A percentile compares a stretch with the other conserved stretches of the same genome.
Conservation (phyloP, 2,888 invertebrate genomes). For the Synergus umbraculus region DNA sequence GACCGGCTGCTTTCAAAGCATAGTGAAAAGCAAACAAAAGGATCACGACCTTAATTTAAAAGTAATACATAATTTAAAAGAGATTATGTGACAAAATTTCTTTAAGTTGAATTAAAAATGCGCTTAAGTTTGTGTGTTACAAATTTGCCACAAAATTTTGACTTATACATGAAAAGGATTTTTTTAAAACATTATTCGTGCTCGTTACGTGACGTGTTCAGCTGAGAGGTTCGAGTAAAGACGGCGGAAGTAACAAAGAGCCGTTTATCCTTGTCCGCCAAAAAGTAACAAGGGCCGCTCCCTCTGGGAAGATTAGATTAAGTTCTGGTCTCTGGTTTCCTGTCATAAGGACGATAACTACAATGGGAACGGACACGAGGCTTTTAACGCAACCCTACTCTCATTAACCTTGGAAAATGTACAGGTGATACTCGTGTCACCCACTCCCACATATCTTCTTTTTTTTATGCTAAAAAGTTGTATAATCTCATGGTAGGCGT, state of each 20-base stretch:
- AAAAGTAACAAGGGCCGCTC: slow-evolving; percentile 51
- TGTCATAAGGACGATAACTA: slow-evolving; percentile 55
- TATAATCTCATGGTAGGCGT: slow-evolving; percentile 34
- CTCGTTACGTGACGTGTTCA: slow-evolving; percentile 26
- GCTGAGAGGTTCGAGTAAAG: slow-evolving; percentile 35
- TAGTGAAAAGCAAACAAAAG: not conserved
- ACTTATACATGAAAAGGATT: not conserved
- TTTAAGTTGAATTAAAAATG: not conserved
- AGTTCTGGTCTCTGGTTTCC: slow-evolving; percentile 57
- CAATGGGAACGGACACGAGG: slow-evolving; percentile 55
- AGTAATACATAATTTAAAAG: not conserved
- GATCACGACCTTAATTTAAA: not conserved
- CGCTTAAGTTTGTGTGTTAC: too few species aligned
- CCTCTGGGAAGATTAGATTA: slow-evolving; percentile 57
- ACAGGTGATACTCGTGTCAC: slow-evolving; percentile 35
- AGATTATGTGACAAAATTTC: not conserved
- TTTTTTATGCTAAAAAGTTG: slow-evolving; percentile 24
- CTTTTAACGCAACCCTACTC: slow-evolving; percentile 54
- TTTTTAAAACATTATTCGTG: slow-evolving; percentile 2
- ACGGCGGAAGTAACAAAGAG: slow-evolving; percentile 40
- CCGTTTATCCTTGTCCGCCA: slow-evolving; percentile 45
- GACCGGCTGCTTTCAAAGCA: not conserved
- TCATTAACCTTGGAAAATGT: slow-evolving; percentile 41
- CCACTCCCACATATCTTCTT: slow-evolving; percentile 34
- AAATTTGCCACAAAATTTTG: too few species aligned